phyloP scores from a whole-genome alignment of 2,797 vertebrate species.

The Astyanax mexicanus region DNA sequence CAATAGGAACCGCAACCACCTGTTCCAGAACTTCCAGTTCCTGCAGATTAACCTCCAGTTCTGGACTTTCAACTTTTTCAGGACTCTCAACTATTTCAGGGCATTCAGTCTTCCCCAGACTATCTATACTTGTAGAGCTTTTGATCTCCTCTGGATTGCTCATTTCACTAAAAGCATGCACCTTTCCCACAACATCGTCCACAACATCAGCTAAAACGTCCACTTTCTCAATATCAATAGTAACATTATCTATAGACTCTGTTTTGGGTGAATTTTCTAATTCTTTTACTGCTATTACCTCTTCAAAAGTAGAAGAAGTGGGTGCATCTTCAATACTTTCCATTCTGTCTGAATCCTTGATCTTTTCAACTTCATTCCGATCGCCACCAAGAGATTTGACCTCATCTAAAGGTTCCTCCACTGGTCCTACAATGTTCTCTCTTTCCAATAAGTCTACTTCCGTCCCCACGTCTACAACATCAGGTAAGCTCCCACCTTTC shows the following conservation, averaged over 20 bases:
- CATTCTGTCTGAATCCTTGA: not conserved
- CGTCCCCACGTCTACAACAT: not conserved
- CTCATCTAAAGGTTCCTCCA: constrained; percentile 10
- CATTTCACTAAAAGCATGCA: not conserved
- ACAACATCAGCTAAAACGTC: not conserved
- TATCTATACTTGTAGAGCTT: not conserved
- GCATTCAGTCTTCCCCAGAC: not conserved
- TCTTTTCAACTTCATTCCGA: not conserved
- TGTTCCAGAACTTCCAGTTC: constrained; percentile 68
- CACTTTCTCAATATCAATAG: not conserved
- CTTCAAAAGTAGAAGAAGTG: constrained; percentile 1
- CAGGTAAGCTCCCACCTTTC: constrained; percentile 1
- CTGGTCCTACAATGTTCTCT: constrained; percentile 11
- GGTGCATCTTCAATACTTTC: not conserved
- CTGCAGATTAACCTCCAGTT: constrained; percentile 22
- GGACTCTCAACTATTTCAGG: constrained; percentile 55
- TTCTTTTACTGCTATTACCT: constrained; percentile 15
- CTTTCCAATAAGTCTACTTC: not conserved
- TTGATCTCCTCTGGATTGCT: constrained; percentile 5
- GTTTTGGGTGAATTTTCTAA: not conserved
- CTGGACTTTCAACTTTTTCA: constrained; percentile 58
- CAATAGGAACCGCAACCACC: constrained; percentile 69
- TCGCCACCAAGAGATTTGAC: not conserved
- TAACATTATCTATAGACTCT: not conserved
- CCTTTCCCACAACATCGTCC: not conserved